Percentiles rank a stretch among this genome's conserved stretches.
These are phyloP conservation scores for Apotomis turbidana DNA, from an alignment of 2,888 invertebrate genomes.

Conservation along the genomic window DNA sequence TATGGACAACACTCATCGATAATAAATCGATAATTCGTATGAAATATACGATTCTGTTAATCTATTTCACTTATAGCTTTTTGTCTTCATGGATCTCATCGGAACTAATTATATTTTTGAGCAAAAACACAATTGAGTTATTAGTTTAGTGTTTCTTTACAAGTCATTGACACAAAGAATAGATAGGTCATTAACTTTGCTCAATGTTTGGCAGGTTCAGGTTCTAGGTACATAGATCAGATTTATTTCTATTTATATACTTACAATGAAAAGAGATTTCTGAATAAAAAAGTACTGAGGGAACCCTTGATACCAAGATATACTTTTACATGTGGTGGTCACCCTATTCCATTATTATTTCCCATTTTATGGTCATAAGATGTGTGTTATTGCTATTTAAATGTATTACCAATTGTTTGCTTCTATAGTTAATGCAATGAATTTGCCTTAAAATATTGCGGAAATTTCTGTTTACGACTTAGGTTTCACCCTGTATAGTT, in stretches of 20 bases:
- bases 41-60: not conserved
- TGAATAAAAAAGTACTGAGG: too few species aligned
- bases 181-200: constrained; percentile 34
- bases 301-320: too few species aligned
- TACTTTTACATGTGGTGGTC: too few species aligned
- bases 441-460: too few species aligned
- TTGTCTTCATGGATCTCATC: not conserved
- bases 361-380: too few species aligned
- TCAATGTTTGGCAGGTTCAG: not conserved
- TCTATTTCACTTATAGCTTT: not conserved
- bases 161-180: not conserved
- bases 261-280: too few species aligned
- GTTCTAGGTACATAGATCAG: too few species aligned
- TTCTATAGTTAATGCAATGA: too few species aligned
- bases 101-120: constrained; percentile 37
- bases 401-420: too few species aligned
- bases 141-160: constrained; percentile 24
- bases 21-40: constrained; percentile 12
- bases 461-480: too few species aligned
- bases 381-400: too few species aligned
- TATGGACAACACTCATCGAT: constrained; percentile 29
- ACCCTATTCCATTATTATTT: too few species aligned
- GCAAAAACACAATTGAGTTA: constrained; percentile 39
- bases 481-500: not conserved
- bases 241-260: not conserved